These are phyloP conservation scores for Bombus superbus DNA, from an alignment of 1,140 invertebrate genomes.

Conservation along the genomic window DNA sequence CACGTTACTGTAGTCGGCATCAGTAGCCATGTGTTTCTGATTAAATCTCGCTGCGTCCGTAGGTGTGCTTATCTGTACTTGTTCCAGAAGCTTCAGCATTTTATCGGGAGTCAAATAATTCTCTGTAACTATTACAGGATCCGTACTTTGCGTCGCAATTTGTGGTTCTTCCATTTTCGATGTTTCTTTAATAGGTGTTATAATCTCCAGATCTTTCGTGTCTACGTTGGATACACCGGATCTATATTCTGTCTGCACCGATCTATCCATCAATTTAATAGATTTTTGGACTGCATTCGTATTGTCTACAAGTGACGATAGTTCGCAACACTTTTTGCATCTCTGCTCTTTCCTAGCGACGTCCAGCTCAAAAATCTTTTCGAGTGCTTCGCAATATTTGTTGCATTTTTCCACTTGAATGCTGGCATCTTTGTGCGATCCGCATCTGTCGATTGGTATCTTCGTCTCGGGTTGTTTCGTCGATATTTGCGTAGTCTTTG, in stretches of 20 bases:
- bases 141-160: background rate
- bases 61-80: constrained; percentile 77
- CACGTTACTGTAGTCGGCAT: constrained; percentile 3
- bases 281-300: background rate
- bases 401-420: background rate
- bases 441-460: background rate
- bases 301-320: background rate
- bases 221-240: too few relatives aligned
- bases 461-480: background rate
- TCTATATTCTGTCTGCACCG: constrained; percentile 28
- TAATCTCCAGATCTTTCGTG: constrained; percentile 13
- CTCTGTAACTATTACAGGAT: background rate
- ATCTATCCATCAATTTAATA: constrained; percentile 9
- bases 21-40: background rate
- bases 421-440: background rate
- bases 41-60: constrained; percentile 50
- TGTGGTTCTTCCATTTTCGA: background rate
- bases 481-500: background rate
- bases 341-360: background rate
- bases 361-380: background rate
- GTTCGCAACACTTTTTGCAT: background rate
- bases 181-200: background rate
- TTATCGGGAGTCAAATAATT: constrained; percentile 73
- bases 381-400: constrained; percentile 24
- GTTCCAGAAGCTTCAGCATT: constrained; percentile 78